Conservation (phyloP, 2,113 vertebrate genomes). For the Oncorhynchus gorbuscha region DNA sequence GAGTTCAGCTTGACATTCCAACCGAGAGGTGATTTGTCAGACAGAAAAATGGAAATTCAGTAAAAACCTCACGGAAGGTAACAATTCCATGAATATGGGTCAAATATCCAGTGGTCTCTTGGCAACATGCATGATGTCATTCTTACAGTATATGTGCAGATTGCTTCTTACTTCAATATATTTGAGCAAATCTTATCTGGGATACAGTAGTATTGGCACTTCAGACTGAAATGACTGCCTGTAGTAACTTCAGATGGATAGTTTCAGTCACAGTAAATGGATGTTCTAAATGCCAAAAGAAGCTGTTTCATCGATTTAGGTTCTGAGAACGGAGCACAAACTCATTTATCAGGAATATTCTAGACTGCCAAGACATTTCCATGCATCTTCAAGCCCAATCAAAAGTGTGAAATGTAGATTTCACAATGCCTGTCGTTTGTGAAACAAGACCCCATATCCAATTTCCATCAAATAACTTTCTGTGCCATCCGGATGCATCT, state of each 20-base stretch:
- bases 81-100: constrained; percentile 4
- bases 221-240: constrained; percentile 60
- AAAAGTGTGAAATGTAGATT: constrained; percentile 34
- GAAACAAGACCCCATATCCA: constrained; percentile 31
- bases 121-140: constrained; percentile 21
- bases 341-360: constrained; percentile 68
- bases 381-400: constrained; percentile 38
- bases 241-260: constrained; percentile 68
- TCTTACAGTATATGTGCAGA: constrained; percentile 47
- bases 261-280: constrained; percentile 72
- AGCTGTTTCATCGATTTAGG: constrained; percentile 51
- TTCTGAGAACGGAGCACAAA: constrained; percentile 56
- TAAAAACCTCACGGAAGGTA: neutral
- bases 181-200: constrained; percentile 40
- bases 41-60: neutral
- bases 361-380: constrained; percentile 56
- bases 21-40: neutral
- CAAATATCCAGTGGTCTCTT: constrained; percentile 27
- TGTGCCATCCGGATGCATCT: constrained; percentile 43
- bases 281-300: constrained; percentile 72
- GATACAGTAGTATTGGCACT: constrained; percentile 41
- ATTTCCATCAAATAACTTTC: constrained; percentile 45
- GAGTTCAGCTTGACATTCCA: neutral
- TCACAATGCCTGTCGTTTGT: constrained; percentile 28
- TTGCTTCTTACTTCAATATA: constrained; percentile 38